Conservation (phyloP, 2,888 invertebrate species). For the Bedellia somnulentella region DNA sequence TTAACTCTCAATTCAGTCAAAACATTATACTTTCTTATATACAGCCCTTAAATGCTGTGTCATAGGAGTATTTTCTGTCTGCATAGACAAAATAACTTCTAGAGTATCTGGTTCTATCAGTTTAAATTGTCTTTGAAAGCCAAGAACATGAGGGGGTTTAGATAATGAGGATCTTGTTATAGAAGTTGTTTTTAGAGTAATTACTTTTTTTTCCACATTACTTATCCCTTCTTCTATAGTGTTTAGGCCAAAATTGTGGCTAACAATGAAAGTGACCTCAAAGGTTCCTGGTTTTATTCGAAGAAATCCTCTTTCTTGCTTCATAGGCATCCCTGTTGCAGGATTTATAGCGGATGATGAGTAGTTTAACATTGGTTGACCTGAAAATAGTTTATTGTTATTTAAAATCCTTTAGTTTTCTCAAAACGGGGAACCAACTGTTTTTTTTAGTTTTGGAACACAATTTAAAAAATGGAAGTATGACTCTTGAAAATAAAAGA, state of each 20-base stretch:
- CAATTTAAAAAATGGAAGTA: no score
- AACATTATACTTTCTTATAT: conserved; percentile 34
- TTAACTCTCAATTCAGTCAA: no score
- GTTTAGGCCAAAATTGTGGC: conserved; percentile 65
- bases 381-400: conserved; percentile 18
- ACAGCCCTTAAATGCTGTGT: conserved; percentile 56
- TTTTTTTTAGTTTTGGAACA: no score
- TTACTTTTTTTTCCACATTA: conserved; percentile 28
- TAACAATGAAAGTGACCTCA: conserved; percentile 52
- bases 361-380: conserved; percentile 65
- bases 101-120: conserved; percentile 25
- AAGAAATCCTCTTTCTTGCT: conserved; percentile 65
- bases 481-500: no score
- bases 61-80: conserved; percentile 52
- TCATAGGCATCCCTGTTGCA: conserved; percentile 57
- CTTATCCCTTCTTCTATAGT: conserved; percentile 61
- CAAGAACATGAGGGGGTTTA: conserved; percentile 52
- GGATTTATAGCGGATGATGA: conserved; percentile 52
- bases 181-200: conserved; percentile 40
- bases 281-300: conserved; percentile 58
- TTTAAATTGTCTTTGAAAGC: conserved; percentile 37
- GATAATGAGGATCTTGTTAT: conserved; percentile 52
- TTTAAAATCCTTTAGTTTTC: no score
- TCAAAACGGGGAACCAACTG: no score
- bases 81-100: conserved; percentile 52